Evolutionary conservation across 2,113 vertebrate genomes (phyloP).

Genomic region (Tretioscincus oriximinensis): DNA sequence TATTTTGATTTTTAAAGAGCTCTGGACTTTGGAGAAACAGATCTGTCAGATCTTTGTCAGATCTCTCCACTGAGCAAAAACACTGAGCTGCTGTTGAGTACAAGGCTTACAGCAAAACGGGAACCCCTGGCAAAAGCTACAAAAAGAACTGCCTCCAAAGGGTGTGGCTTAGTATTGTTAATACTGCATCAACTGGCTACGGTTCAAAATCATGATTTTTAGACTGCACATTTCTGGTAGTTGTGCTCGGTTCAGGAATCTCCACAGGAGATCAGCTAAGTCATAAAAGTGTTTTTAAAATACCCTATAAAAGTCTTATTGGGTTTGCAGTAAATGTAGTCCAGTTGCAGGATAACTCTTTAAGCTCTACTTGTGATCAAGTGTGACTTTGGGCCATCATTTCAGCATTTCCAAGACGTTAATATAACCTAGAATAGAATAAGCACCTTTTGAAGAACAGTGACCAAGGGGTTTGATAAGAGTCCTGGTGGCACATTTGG

Average conservation of each 20-base stretch:
- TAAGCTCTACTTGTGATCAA: not conserved
- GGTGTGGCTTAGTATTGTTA: conserved; percentile 26
- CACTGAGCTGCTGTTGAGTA: not conserved
- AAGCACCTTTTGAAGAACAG: not conserved
- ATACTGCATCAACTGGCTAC: conserved; percentile 12
- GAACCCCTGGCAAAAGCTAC: conserved; percentile 14
- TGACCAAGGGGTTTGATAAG: not conserved
- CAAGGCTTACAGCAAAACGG: not conserved
- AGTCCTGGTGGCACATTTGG: too few relatives aligned
- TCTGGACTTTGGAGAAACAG: not conserved
- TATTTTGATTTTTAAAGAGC: not conserved
- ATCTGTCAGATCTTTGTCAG: not conserved
- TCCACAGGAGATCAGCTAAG: not conserved
- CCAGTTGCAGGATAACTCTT: not conserved
- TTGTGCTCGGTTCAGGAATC: not conserved
- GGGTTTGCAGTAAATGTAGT: not conserved
- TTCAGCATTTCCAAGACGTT: not conserved
- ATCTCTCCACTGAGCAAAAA: not conserved
- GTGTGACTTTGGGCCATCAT: too few relatives aligned
- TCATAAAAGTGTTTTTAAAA: not conserved
- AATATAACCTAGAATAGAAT: not conserved
- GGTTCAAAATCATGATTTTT: conserved; percentile 10
- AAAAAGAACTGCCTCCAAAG: not conserved
- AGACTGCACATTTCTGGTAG: not conserved
- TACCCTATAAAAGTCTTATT: not conserved